phyloP scores from a whole-genome alignment of 2,797 vertebrate genomes.

The Premnoplex brunnescens region DNA sequence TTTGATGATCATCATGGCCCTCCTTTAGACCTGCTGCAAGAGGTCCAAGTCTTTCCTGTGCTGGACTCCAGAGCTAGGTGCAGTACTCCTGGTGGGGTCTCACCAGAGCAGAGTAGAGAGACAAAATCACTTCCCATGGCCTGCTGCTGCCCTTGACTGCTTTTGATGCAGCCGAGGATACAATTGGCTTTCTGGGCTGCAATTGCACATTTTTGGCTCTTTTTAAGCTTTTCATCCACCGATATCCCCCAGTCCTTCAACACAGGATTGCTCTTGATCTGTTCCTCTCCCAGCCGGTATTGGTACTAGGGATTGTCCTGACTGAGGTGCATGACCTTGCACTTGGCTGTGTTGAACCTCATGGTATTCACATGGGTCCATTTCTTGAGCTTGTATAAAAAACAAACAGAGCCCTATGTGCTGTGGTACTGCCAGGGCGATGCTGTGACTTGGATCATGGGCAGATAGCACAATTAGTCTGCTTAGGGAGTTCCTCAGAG shows the following conservation, averaged over 20 bases:
- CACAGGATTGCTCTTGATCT: background rate
- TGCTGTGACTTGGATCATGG: background rate
- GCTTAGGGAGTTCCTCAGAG: background rate
- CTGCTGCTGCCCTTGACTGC: background rate
- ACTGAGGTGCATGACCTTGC: background rate
- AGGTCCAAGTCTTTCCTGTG: background rate
- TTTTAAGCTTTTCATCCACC: background rate
- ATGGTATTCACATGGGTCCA: background rate
- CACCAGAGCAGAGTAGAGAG: background rate
- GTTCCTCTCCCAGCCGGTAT: background rate
- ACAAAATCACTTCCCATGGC: background rate
- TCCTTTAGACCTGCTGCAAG: background rate
- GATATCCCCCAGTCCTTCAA: background rate
- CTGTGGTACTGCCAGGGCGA: accelerated
- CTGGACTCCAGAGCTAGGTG: background rate
- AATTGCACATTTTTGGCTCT: accelerated
- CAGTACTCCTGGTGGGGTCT: background rate
- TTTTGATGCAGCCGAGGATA: background rate
- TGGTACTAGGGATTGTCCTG: background rate
- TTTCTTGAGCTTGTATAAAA: background rate
- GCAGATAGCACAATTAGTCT: background rate
- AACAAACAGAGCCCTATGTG: background rate
- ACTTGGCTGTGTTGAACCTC: background rate
- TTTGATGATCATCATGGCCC: background rate
- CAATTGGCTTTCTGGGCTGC: background rate